A percentile compares a stretch with the other conserved stretches of the same genome.
Evolutionary conservation across 2,113 vertebrate genomes (phyloP).

Genomic region (Parus major): DNA sequence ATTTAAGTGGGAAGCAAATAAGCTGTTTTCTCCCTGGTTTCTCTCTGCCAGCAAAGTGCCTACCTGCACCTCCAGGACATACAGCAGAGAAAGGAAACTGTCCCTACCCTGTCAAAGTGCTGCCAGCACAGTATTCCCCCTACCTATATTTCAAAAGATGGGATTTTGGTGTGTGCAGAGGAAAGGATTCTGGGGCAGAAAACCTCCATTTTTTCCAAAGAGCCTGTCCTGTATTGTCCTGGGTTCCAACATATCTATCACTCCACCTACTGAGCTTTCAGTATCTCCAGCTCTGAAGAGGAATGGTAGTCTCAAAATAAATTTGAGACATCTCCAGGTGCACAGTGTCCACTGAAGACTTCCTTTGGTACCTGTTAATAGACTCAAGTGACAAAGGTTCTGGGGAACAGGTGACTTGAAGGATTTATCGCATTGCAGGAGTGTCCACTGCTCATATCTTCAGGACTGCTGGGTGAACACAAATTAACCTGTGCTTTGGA

Average conservation of each 20-base stretch:
- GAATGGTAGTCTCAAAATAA: neutral
- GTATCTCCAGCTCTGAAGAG: neutral
- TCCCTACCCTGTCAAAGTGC: neutral
- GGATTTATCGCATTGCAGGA: accelerated
- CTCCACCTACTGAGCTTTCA: neutral
- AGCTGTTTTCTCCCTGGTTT: neutral
- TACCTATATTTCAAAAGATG: neutral
- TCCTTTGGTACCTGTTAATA: neutral
- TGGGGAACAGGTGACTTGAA: neutral
- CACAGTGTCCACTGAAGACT: neutral
- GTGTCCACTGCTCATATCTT: neutral
- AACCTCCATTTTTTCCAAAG: neutral
- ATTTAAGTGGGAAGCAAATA: neutral
- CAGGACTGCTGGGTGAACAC: neutral
- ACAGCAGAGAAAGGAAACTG: neutral
- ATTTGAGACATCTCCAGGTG: neutral
- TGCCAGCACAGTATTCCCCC: neutral
- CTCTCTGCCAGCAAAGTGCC: neutral
- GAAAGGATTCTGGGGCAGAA: neutral
- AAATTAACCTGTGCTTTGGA: neutral
- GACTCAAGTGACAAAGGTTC: neutral
- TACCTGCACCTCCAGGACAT: neutral
- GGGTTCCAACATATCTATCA: neutral
- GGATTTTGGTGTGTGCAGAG: neutral
- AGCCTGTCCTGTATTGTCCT: neutral